Conservation (phyloP, 2,888 invertebrate species). For the Spatulosminthurus flaviceps region DNA sequence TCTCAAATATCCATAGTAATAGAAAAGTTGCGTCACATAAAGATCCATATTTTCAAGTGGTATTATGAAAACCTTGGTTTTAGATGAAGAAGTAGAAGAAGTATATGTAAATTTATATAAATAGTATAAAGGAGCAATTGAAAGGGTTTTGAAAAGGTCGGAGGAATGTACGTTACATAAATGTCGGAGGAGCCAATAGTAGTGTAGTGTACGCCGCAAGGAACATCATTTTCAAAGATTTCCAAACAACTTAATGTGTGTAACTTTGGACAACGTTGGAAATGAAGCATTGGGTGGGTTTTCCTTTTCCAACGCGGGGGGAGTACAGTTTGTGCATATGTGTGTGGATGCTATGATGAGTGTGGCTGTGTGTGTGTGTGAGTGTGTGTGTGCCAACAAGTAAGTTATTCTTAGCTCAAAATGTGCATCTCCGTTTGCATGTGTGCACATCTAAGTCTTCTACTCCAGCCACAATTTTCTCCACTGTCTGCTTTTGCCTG, state of each 20-base stretch:
- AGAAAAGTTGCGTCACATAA: too few relatives aligned
- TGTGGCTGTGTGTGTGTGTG: neutral
- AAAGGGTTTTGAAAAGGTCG: too few relatives aligned
- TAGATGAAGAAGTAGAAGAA: too few relatives aligned
- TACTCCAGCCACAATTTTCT: neutral
- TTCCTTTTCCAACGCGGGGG: neutral
- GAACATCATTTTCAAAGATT: constrained; percentile 9
- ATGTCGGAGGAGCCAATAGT: neutral
- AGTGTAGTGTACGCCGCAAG: neutral
- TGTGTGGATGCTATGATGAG: neutral
- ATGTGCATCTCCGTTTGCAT: constrained; percentile 14
- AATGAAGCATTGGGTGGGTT: constrained; percentile 18
- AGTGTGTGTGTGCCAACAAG: neutral
- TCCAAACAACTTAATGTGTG: constrained; percentile 18
- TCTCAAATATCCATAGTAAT: too few relatives aligned
- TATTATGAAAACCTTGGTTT: too few relatives aligned
- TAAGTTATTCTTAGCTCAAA: constrained; percentile 7
- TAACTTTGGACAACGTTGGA: constrained; percentile 18
- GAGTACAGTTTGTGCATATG: neutral
- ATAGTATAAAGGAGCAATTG: too few relatives aligned
- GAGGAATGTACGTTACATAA: too few relatives aligned
- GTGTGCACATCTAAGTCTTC: neutral
- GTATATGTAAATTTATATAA: too few relatives aligned
- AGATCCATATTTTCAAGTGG: too few relatives aligned
- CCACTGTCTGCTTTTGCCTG: neutral